Percentiles rank a stretch among this genome's conserved stretches.
phyloP scores from a whole-genome alignment of 2,113 vertebrate genomes.

The Uropsilus gracilis region DNA sequence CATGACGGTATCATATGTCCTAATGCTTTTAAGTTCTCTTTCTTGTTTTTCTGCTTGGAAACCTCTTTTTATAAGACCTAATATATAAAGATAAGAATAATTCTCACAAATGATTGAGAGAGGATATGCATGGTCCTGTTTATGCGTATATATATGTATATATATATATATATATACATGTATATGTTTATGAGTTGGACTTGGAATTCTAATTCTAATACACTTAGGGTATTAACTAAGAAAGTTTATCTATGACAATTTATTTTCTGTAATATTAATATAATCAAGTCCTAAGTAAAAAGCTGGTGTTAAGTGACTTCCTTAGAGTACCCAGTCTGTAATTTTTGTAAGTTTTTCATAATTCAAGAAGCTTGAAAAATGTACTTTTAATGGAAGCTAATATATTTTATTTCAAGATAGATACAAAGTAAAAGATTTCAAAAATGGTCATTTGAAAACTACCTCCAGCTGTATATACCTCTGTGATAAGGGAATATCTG shows the following conservation, averaged over 20 bases:
- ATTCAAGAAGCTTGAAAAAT: neutral
- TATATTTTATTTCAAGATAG: slow-evolving; percentile 34
- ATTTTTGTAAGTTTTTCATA: neutral
- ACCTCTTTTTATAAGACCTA: neutral
- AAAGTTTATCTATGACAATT: neutral
- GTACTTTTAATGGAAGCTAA: neutral
- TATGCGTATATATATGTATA: neutral
- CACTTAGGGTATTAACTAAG: neutral
- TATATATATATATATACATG: neutral
- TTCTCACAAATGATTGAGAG: neutral
- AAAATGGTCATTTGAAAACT: slow-evolving; percentile 13
- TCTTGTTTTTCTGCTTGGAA: slow-evolving; percentile 26
- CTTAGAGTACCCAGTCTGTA: neutral
- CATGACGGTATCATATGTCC: slow-evolving; percentile 67
- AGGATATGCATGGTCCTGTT: neutral
- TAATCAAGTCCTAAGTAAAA: neutral
- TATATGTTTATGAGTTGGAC: neutral
- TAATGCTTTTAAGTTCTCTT: slow-evolving; percentile 69
- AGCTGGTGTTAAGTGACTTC: neutral
- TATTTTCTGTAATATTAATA: neutral
- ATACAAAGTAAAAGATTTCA: neutral
- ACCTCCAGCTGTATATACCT: neutral
- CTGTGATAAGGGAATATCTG: neutral
- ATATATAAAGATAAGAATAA: neutral
- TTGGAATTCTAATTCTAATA: neutral